phyloP scores from a whole-genome alignment of 2,113 vertebrate species.

The Osmerus eperlanus region DNA sequence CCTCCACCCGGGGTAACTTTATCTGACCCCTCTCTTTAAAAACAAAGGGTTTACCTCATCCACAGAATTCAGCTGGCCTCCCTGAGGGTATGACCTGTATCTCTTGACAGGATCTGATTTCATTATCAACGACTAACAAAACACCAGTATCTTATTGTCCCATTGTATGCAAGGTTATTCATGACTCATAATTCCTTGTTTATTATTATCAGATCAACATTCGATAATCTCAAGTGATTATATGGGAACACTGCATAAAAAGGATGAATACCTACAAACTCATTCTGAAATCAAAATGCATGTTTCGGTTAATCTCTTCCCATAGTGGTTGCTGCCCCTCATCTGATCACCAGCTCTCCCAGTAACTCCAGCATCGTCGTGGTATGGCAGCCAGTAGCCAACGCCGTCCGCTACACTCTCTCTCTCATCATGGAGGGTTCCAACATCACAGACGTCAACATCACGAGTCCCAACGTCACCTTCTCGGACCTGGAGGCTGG shows the following conservation, averaged over 20 bases:
- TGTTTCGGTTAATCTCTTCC: too few species aligned
- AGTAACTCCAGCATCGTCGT: neutral
- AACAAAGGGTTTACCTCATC: slow-evolving; percentile 47
- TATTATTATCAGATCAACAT: neutral
- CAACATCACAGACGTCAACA: neutral
- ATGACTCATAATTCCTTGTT: neutral
- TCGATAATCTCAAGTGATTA: neutral
- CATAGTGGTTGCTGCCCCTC: neutral
- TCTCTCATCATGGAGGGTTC: neutral
- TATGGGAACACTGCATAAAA: too few species aligned
- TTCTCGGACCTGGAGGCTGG: slow-evolving; percentile 2
- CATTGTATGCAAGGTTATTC: neutral
- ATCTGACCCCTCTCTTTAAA: slow-evolving; percentile 36
- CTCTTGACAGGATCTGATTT: slow-evolving; percentile 26
- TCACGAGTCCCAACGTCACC: neutral
- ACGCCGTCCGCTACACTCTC: neutral
- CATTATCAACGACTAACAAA: neutral
- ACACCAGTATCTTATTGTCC: slow-evolving; percentile 2
- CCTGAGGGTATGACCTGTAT: slow-evolving; percentile 5
- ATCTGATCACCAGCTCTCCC: neutral
- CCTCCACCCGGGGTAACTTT: slow-evolving; percentile 39
- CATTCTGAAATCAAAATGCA: too few species aligned
- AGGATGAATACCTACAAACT: too few species aligned
- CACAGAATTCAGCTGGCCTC: slow-evolving; percentile 13
- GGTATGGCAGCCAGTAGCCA: neutral